Conservation (phyloP, 2,888 invertebrate species). For the Rhogogaster chlorosoma region DNA sequence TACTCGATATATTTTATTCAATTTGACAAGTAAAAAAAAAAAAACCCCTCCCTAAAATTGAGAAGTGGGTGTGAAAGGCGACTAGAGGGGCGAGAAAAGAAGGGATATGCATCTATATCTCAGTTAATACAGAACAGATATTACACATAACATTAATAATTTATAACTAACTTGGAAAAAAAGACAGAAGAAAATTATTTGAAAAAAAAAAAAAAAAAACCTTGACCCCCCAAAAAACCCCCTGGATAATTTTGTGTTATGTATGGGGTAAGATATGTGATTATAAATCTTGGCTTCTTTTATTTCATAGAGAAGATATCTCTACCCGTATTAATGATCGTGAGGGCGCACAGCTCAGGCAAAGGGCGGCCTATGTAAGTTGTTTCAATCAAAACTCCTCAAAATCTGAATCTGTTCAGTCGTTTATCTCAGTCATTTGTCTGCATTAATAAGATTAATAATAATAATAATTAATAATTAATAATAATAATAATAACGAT, state of each 20-base stretch:
- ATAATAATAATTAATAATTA: conserved; percentile 55
- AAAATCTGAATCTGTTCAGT: conserved; percentile 61
- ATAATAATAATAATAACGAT: conserved; percentile 59
- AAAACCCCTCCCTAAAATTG: too few relatives aligned
- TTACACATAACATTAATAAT: too few relatives aligned
- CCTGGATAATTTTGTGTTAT: neutral
- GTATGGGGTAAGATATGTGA: neutral
- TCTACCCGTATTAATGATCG: conserved; percentile 72
- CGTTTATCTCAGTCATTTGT: conserved; percentile 57
- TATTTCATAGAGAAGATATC: conserved; percentile 74
- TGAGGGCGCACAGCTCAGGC: conserved; percentile 71
- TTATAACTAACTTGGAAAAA: too few relatives aligned
- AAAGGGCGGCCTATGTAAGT: conserved; percentile 72
- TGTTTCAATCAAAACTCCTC: conserved; percentile 61
- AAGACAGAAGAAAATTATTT: neutral
- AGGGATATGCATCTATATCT: too few relatives aligned
- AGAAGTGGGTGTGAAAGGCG: too few relatives aligned
- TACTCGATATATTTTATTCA: too few relatives aligned
- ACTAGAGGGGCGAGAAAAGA: too few relatives aligned
- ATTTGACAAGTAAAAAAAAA: too few relatives aligned
- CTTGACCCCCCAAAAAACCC: too few relatives aligned
- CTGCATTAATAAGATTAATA: conserved; percentile 40
- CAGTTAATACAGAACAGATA: too few relatives aligned
- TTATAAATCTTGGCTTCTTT: conserved; percentile 69
- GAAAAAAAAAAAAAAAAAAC: conserved; percentile 16